phyloP scores from a whole-genome alignment of 2,888 invertebrate genomes.

The Oscheius myriophilus region DNA sequence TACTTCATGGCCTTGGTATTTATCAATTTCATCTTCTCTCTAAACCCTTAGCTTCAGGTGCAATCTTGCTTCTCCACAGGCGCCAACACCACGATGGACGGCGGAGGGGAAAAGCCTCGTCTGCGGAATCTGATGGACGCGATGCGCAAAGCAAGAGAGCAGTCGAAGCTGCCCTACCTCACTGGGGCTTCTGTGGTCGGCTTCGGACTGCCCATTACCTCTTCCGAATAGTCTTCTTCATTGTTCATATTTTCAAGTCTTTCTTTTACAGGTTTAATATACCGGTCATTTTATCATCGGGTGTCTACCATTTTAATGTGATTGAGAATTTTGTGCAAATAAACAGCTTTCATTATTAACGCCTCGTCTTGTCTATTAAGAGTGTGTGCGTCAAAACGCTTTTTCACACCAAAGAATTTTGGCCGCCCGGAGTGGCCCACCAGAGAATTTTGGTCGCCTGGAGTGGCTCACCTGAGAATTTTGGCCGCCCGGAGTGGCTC shows the following conservation, averaged over 20 bases:
- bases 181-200: constrained; percentile 64
- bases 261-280: too few relatives aligned
- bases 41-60: constrained; percentile 17
- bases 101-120: constrained; percentile 20
- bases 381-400: too few relatives aligned
- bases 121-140: constrained; percentile 42
- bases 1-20: constrained; percentile 57
- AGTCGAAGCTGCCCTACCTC: constrained; percentile 56
- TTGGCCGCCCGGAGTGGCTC: too few relatives aligned
- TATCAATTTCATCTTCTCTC: neutral
- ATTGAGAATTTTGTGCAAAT: too few relatives aligned
- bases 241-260: constrained; percentile 1
- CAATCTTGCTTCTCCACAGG: constrained; percentile 30
- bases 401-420: too few relatives aligned
- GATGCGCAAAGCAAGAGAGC: constrained; percentile 48
- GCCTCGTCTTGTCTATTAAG: too few relatives aligned
- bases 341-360: too few relatives aligned
- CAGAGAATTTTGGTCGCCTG: too few relatives aligned
- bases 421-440: too few relatives aligned
- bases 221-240: constrained; percentile 27
- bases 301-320: too few relatives aligned
- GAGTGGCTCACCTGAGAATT: too few relatives aligned
- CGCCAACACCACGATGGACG: constrained; percentile 34
- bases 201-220: constrained; percentile 60
- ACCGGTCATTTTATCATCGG: too few relatives aligned